Evolutionary conservation across 2,113 vertebrate species (phyloP), one percentile per base, ranked within the genome.

Genomic region (Atlantisia rogersi): DNA sequence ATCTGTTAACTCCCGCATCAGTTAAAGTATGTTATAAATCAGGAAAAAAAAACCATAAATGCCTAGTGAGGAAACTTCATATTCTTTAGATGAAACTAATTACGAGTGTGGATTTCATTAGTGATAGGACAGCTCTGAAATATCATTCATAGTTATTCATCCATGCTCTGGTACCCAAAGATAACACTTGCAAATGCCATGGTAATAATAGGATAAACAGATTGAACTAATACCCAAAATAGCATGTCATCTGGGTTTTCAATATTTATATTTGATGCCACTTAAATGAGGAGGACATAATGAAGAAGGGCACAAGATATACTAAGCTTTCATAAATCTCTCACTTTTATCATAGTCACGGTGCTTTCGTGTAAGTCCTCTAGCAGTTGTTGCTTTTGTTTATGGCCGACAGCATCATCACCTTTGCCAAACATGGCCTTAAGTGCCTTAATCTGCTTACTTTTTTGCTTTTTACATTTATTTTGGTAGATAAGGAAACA

Each of bases 51-150:
- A 37, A 12, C 35, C 39, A 87, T 86, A 95, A 97, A 94, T 58
- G 67, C 58, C 77, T 85, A 96, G 60, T 81, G 59, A 96, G 14
- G 42, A 95, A 96, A 97, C 60, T 90, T 74, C 26, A 84, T 60
- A 86, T 94, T 97, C 83, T 92, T 96, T 88, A 89, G 82, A 89
- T 91, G 63, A 96, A 93, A 65, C 78, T 93, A 97, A 97, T 96
- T 95, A 95, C 15, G 6, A 73, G 77, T 88, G 80, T 97, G 88
- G 94, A 97, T 97, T 97, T 96, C 94, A 96, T 97, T 97, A 96
- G 90, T 90, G 87, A 95, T 96, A 91, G 86, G 90, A 82, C 84
- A 95, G 91, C 78, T 94, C 74, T 69, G 52, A 96, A 97, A 94
- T 92, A 94, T 82, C 92, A 91, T 53, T 58, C 80, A 85, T 24